These are phyloP conservation scores for Synanthedon formicaeformis DNA, from an alignment of 2,888 invertebrate species.

Conservation along the genomic window DNA sequence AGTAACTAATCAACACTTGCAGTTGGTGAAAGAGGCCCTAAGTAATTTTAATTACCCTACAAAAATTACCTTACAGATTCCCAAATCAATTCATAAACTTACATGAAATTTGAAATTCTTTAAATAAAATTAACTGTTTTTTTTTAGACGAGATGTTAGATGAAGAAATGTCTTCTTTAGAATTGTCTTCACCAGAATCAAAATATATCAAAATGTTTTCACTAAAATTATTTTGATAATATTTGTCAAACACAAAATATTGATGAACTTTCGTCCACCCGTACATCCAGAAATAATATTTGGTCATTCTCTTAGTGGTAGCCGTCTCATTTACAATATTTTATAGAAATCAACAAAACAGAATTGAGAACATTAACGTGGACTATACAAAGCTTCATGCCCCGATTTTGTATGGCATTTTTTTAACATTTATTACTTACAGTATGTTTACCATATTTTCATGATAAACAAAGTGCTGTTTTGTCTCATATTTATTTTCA, in stretches of 20 bases:
- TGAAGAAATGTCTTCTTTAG: too few relatives aligned
- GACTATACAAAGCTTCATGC: slow-evolving; percentile 44
- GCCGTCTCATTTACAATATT: slow-evolving; percentile 69
- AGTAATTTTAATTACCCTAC: too few relatives aligned
- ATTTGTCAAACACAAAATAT: background rate
- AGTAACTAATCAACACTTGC: too few relatives aligned
- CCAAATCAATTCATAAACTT: too few relatives aligned
- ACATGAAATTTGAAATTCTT: too few relatives aligned
- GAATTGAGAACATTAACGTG: slow-evolving; percentile 59
- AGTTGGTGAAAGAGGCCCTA: too few relatives aligned
- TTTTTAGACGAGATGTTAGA: too few relatives aligned
- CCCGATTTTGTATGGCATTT: slow-evolving; percentile 45
- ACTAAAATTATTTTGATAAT: background rate
- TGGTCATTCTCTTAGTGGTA: slow-evolving; percentile 68
- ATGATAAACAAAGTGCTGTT: too few relatives aligned
- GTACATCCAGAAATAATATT: slow-evolving; percentile 45
- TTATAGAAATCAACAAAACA: slow-evolving; percentile 71
- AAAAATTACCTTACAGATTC: too few relatives aligned
- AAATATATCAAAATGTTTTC: background rate
- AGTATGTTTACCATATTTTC: slow-evolving; percentile 36
- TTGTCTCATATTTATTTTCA: background rate
- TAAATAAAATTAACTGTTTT: too few relatives aligned
- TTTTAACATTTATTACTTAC: slow-evolving; percentile 50
- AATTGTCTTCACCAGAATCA: too few relatives aligned
- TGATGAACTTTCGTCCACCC: slow-evolving; percentile 25